These are phyloP conservation scores for Torymus texanus DNA, from an alignment of 2,888 invertebrate genomes.

Conservation along the genomic window DNA sequence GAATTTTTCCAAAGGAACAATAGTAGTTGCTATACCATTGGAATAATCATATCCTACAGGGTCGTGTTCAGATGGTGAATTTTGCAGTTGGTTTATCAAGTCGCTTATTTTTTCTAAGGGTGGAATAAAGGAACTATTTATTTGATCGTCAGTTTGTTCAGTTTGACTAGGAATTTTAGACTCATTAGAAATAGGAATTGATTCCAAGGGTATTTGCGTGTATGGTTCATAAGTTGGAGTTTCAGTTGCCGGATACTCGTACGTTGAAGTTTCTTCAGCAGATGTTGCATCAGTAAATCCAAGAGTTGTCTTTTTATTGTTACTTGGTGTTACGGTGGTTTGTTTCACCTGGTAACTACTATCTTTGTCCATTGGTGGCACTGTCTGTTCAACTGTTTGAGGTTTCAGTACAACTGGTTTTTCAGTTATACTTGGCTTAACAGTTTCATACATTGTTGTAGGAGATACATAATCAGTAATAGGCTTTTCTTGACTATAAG, in stretches of 20 bases:
- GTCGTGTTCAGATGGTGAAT: constrained; percentile 29
- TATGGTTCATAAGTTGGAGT: constrained; percentile 33
- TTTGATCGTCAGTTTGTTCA: constrained; percentile 33
- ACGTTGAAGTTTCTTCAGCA: constrained; percentile 13
- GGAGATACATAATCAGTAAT: constrained; percentile 16
- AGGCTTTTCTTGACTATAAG: constrained; percentile 46
- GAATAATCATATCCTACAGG: constrained; percentile 28
- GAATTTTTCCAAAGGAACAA: constrained; percentile 40
- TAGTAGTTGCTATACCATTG: constrained; percentile 40
- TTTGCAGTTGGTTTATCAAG: constrained; percentile 47
- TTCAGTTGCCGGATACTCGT: constrained; percentile 14
- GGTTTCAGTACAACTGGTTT: constrained; percentile 17
- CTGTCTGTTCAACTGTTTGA: constrained; percentile 11
- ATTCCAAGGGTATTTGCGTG: constrained; percentile 42
- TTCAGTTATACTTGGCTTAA: background rate
- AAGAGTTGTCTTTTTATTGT: background rate
- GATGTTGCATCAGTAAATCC: background rate
- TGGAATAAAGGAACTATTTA: constrained; percentile 26
- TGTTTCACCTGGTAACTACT: constrained; percentile 19
- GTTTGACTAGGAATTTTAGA: constrained; percentile 37
- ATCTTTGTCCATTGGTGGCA: background rate
- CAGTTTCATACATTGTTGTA: constrained; percentile 4
- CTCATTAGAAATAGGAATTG: constrained; percentile 18
- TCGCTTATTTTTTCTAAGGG: constrained; percentile 52
- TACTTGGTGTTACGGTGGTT: background rate